These are phyloP conservation scores for Cotesia congregata DNA, from an alignment of 2,888 invertebrate genomes.

Conservation along the genomic window DNA sequence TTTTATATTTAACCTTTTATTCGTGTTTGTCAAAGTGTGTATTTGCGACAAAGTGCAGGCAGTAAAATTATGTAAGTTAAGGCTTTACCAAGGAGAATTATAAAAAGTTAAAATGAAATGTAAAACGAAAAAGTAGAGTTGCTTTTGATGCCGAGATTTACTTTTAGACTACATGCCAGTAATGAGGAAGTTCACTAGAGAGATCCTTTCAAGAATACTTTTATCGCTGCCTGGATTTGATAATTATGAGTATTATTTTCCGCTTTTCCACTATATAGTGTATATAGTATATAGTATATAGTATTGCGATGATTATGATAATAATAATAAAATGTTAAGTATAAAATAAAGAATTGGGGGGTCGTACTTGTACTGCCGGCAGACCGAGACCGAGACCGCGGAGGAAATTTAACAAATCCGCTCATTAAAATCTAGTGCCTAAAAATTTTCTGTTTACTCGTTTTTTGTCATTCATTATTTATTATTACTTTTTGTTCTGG, in stretches of 20 bases:
- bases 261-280: slow-evolving; percentile 31
- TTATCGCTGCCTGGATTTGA: slow-evolving; percentile 63
- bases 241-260: slow-evolving; percentile 69
- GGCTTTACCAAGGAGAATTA: background rate
- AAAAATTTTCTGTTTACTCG: slow-evolving; percentile 26
- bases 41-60: slow-evolving; percentile 25
- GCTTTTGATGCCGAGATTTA: slow-evolving; percentile 57
- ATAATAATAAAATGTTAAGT: background rate
- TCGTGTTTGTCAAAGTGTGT: slow-evolving; percentile 38
- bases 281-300: slow-evolving; percentile 56
- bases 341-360: slow-evolving; percentile 40
- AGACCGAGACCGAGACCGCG: slow-evolving; percentile 63
- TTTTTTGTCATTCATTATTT: slow-evolving; percentile 17
- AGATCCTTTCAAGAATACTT: slow-evolving; percentile 64
- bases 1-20: slow-evolving; percentile 32
- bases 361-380: slow-evolving; percentile 57
- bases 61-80: slow-evolving; percentile 25
- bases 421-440: slow-evolving; percentile 61
- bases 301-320: slow-evolving; percentile 15
- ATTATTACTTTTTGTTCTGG: background rate
- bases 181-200: slow-evolving; percentile 63
- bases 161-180: slow-evolving; percentile 46
- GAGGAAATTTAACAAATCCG: slow-evolving; percentile 60
- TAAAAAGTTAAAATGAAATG: slow-evolving; percentile 34
- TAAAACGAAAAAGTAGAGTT: slow-evolving; percentile 28